phyloP scores from a whole-genome alignment of 2,888 invertebrate species.

The Eremobia ochroleuca region DNA sequence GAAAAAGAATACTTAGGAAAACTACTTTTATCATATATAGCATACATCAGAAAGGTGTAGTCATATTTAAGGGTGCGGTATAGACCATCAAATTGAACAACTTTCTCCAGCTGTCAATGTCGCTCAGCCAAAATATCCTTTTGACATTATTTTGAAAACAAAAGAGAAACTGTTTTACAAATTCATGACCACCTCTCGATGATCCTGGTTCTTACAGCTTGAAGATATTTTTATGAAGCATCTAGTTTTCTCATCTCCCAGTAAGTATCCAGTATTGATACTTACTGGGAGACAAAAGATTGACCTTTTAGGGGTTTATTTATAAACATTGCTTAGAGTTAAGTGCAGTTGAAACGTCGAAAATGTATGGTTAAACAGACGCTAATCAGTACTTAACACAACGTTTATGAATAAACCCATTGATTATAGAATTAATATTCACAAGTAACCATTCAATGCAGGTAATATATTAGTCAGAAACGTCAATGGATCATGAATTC shows the following conservation, averaged over 20 bases:
- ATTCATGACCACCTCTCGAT: background rate
- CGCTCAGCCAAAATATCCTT: too few species aligned
- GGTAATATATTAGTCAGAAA: slow-evolving; percentile 1
- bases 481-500: background rate
- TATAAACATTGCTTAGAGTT: too few species aligned
- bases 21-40: background rate
- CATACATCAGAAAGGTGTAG: background rate
- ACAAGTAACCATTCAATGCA: background rate
- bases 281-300: too few species aligned
- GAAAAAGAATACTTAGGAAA: background rate
- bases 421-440: background rate
- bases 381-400: background rate
- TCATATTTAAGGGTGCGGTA: background rate
- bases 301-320: too few species aligned
- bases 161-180: background rate
- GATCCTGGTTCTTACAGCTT: background rate
- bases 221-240: background rate
- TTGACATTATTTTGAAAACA: background rate
- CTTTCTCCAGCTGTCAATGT: background rate
- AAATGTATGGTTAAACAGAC: too few species aligned
- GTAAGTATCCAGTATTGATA: background rate
- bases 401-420: background rate
- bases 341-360: too few species aligned
- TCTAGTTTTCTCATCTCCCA: background rate
- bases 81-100: background rate